Evolutionary conservation across 2,888 invertebrate species (phyloP).

Genomic region (Dryococelus australis): DNA sequence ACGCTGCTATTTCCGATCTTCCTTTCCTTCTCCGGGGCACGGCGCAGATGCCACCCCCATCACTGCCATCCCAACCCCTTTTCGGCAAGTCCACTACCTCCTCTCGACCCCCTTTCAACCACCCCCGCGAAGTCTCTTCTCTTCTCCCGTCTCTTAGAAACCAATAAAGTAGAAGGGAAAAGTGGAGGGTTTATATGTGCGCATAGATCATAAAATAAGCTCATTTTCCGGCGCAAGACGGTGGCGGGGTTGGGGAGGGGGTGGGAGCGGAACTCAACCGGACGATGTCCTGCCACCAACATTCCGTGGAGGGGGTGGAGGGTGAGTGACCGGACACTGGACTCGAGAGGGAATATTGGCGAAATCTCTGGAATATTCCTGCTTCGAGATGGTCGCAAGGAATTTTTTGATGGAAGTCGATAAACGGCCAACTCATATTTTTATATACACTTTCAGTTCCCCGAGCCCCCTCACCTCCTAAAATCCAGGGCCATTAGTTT

Average conservation of each 20-base stretch:
- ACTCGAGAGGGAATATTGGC: background rate
- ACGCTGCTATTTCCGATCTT: background rate
- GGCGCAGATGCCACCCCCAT: background rate
- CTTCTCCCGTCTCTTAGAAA: conserved; percentile 24
- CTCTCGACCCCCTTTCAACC: too few relatives aligned
- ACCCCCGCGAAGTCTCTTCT: background rate
- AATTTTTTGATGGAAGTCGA: background rate
- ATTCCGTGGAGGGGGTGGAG: background rate
- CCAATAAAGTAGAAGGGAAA: conserved; percentile 33
- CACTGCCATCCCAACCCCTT: background rate
- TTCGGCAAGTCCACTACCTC: background rate
- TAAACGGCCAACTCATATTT: background rate
- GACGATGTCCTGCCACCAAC: background rate
- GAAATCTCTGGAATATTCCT: conserved; percentile 5
- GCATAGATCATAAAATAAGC: conserved; percentile 37
- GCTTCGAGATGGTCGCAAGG: background rate
- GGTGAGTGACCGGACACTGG: background rate
- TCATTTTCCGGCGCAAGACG: conserved; percentile 19
- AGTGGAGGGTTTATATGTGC: conserved; percentile 25
- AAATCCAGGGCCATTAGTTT: too few relatives aligned
- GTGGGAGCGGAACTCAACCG: background rate
- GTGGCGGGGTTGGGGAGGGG: background rate
- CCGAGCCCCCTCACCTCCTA: too few relatives aligned
- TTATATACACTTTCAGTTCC: background rate
- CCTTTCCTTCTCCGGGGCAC: background rate